A percentile compares a stretch with the other conserved stretches of the same genome.
These are phyloP conservation scores for Falco naumanni DNA, from an alignment of 2,797 vertebrate genomes.

Conservation along the genomic window DNA sequence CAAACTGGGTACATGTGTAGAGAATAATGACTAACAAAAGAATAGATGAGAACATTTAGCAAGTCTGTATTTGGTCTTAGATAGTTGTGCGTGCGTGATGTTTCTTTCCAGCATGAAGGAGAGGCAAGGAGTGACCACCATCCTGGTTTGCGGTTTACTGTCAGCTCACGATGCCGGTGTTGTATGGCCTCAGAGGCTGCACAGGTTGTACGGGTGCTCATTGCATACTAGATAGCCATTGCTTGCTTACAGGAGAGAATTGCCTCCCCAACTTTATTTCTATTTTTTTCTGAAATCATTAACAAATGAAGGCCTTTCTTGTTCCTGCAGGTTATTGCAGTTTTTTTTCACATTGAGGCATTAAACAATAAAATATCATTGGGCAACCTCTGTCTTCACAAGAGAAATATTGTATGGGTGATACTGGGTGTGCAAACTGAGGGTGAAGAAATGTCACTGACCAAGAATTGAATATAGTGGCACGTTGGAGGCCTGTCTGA, in stretches of 20 bases:
- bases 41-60: neutral
- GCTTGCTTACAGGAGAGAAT: neutral
- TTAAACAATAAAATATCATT: neutral
- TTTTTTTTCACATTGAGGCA: neutral
- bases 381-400: neutral
- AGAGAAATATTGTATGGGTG: neutral
- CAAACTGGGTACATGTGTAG: neutral
- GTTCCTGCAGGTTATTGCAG: neutral
- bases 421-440: neutral
- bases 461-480: neutral
- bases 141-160: neutral
- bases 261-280: neutral
- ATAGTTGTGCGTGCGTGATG: neutral
- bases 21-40: neutral
- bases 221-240: neutral
- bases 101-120: neutral
- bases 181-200: neutral
- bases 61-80: neutral
- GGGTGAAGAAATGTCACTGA: neutral
- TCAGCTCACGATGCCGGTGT: too few relatives aligned
- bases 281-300: neutral
- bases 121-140: neutral
- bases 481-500: neutral
- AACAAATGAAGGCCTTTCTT: neutral
- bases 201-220: fast-evolving